phyloP scores from a whole-genome alignment of 2,113 vertebrate genomes.

The Agelaius tricolor region DNA sequence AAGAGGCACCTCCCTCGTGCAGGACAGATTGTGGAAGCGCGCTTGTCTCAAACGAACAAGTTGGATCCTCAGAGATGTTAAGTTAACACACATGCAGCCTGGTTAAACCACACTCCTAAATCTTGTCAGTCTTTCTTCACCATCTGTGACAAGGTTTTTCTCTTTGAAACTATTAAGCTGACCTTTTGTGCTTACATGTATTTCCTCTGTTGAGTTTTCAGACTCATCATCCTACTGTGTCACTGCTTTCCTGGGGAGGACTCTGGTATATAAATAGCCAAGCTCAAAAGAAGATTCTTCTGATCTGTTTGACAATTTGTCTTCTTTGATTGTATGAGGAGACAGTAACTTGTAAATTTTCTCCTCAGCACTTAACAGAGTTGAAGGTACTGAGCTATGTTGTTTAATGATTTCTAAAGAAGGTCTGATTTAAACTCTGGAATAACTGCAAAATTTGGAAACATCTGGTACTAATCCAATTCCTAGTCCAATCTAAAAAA shows the following conservation, averaged over 20 bases:
- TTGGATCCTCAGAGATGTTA: neutral
- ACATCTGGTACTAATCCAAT: constrained; percentile 67
- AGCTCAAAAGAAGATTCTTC: constrained; percentile 1
- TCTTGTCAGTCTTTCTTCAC: constrained; percentile 28
- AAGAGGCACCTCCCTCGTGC: neutral
- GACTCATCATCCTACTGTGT: neutral
- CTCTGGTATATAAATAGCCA: neutral
- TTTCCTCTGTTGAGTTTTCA: constrained; percentile 37
- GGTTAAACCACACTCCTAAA: constrained; percentile 37
- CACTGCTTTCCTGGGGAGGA: neutral
- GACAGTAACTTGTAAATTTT: neutral
- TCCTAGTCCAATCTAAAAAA: constrained; percentile 1
- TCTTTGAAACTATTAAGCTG: constrained; percentile 33
- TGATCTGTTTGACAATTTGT: neutral
- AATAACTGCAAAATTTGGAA: constrained; percentile 14
- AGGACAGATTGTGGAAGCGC: neutral
- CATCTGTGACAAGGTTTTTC: constrained; percentile 36
- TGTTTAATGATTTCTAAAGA: neutral
- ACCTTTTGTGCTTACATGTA: neutral
- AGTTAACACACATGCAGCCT: constrained; percentile 25
- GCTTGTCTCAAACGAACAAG: neutral
- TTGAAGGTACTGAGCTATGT: neutral
- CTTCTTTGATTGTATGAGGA: neutral
- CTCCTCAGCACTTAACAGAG: neutral
- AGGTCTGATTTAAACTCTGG: neutral